Percentiles rank a stretch among this genome's conserved stretches.
Evolutionary conservation across 2,888 invertebrate genomes (phyloP).

Genomic region (Tubulanus polymorphus): DNA sequence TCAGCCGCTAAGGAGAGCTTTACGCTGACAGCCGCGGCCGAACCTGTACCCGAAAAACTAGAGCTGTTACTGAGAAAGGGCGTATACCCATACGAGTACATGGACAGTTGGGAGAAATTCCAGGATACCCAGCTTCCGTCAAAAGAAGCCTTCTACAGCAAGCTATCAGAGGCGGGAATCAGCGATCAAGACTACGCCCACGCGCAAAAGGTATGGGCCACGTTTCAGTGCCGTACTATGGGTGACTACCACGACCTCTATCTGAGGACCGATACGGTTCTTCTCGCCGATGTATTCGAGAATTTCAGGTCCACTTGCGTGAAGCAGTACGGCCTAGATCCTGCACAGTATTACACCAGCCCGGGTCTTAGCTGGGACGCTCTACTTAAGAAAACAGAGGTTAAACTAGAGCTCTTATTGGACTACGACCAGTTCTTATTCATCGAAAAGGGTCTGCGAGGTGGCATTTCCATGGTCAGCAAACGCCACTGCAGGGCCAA

Average conservation of each 20-base stretch:
- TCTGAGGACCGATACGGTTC: conserved; percentile 27
- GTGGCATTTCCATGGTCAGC: conserved; percentile 22
- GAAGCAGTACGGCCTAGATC: conserved; percentile 29
- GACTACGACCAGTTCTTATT: conserved; percentile 32
- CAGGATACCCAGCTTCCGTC: conserved; percentile 24
- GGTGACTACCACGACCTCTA: conserved; percentile 30
- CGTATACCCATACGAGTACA: conserved; percentile 39
- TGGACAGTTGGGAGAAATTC: conserved; percentile 27
- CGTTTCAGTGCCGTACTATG: conserved; percentile 23
- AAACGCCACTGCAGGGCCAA: conserved; percentile 34
- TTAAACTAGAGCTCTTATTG: conserved; percentile 28
- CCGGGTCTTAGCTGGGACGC: conserved; percentile 41
- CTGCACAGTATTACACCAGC: conserved; percentile 28
- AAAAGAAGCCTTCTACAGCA: conserved; percentile 21
- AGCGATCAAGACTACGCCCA: conserved; percentile 24
- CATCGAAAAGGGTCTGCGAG: conserved; percentile 19
- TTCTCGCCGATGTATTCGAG: conserved; percentile 43
- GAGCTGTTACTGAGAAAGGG: conserved; percentile 24
- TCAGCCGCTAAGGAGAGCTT: conserved; percentile 1
- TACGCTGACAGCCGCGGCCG: conserved; percentile 7
- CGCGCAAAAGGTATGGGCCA: too few species aligned
- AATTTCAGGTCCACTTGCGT: conserved; percentile 30
- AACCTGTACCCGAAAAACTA: conserved; percentile 10
- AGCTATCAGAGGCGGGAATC: conserved; percentile 16
- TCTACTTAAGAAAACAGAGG: conserved; percentile 28